Percentiles rank a stretch among this genome's conserved stretches.
Conservation (phyloP, 2,888 invertebrate species). For the Emesis furor region DNA sequence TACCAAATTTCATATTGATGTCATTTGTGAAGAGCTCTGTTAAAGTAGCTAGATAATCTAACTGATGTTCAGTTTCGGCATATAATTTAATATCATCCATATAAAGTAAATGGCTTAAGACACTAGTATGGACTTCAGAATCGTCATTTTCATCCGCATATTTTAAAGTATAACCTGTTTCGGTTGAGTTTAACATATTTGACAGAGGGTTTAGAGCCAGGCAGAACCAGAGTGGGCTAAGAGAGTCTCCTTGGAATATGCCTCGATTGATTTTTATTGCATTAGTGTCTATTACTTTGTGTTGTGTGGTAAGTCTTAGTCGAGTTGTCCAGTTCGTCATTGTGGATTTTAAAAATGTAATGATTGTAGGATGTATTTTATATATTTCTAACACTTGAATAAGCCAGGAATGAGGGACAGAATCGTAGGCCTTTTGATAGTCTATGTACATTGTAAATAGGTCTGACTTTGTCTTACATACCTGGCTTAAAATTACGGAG, state of each 20-base stretch:
- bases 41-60: constrained; percentile 21
- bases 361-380: constrained; percentile 64
- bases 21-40: constrained; percentile 38
- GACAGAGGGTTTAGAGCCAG: constrained; percentile 24
- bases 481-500: constrained; percentile 47
- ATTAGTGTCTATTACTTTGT: constrained; percentile 34
- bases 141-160: background rate
- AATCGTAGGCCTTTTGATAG: constrained; percentile 72
- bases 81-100: too few species aligned
- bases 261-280: constrained; percentile 56
- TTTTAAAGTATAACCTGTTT: background rate
- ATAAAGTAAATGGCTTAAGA: too few species aligned
- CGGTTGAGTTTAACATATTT: constrained; percentile 6
- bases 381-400: constrained; percentile 58
- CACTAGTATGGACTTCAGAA: constrained; percentile 30
- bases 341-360: constrained; percentile 26
- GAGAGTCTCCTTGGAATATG: constrained; percentile 59
- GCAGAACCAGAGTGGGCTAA: constrained; percentile 40
- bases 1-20: constrained; percentile 59
- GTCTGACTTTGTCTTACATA: constrained; percentile 37
- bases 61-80: constrained; percentile 1
- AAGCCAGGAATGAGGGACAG: constrained; percentile 69
- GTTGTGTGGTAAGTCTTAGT: constrained; percentile 26
- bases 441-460: constrained; percentile 44
- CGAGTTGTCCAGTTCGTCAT: constrained; percentile 48